phyloP scores from a whole-genome alignment of 2,113 vertebrate genomes.

The Dendropsophus ebraccatus region DNA sequence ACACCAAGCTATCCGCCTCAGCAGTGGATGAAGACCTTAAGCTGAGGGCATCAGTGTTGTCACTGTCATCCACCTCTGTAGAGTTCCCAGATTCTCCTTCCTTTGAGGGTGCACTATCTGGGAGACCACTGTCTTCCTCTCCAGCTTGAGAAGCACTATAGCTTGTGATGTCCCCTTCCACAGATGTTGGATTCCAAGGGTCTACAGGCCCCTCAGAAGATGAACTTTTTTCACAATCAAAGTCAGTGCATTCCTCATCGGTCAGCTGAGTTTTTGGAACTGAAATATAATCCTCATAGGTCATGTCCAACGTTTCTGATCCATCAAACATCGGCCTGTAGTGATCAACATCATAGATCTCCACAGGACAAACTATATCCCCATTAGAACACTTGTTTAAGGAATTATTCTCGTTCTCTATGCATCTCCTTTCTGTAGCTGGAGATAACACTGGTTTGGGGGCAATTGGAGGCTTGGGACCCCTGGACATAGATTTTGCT shows the following conservation, averaged over 20 bases:
- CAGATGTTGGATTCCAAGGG: conserved; percentile 47
- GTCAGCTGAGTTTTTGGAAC: conserved; percentile 63
- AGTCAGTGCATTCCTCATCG: conserved; percentile 63
- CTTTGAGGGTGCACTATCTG: conserved; percentile 63
- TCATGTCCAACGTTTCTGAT: conserved; percentile 60
- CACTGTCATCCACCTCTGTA: conserved; percentile 62
- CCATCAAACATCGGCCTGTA: conserved; percentile 62
- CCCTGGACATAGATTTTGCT: conserved; percentile 74
- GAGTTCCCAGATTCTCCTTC: conserved; percentile 68
- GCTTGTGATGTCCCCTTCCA: conserved; percentile 54
- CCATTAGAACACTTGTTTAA: conserved; percentile 81
- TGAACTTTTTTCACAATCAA: conserved; percentile 60
- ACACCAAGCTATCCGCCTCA: conserved; percentile 7
- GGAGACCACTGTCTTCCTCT: conserved; percentile 48
- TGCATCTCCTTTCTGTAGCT: conserved; percentile 72
- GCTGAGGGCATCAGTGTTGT: conserved; percentile 61
- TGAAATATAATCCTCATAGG: conserved; percentile 67
- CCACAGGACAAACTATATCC: conserved; percentile 73
- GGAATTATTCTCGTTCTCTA: conserved; percentile 67
- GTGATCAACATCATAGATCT: conserved; percentile 65
- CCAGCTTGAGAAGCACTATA: conserved; percentile 49
- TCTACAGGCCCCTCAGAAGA: conserved; percentile 60
- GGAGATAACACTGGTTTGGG: conserved; percentile 84
- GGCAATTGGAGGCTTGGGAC: conserved; percentile 87
- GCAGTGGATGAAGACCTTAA: conserved; percentile 56